phyloP scores from a whole-genome alignment of 1,140 invertebrate genomes.

The Conus betulinus region DNA sequence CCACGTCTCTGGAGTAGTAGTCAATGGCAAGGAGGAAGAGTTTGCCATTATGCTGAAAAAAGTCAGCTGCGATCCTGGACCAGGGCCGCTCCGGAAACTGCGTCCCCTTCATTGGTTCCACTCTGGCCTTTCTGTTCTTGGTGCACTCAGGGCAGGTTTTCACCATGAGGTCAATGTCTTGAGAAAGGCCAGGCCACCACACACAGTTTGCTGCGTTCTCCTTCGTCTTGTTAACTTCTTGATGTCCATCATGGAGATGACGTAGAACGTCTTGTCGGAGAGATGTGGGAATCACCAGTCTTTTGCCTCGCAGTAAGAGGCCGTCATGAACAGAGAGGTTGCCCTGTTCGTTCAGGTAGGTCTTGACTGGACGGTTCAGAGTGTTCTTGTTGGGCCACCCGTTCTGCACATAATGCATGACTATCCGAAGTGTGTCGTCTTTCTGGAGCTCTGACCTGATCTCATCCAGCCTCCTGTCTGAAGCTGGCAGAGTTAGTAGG shows the following conservation, averaged over 20 bases:
- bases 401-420: slow-evolving; percentile 6
- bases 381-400: slow-evolving; percentile 26
- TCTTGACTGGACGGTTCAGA: background rate
- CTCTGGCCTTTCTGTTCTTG: slow-evolving; percentile 8
- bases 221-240: slow-evolving; percentile 27
- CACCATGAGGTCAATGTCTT: slow-evolving; percentile 30
- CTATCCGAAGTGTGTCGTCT: background rate
- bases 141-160: slow-evolving; percentile 39
- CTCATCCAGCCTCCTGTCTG: background rate
- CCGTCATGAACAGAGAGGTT: background rate
- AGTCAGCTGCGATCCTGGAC: slow-evolving; percentile 35
- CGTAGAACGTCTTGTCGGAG: slow-evolving; percentile 22
- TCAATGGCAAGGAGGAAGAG: slow-evolving; percentile 32
- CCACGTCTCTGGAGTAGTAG: too few relatives aligned
- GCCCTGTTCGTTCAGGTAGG: background rate
- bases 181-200: too few relatives aligned
- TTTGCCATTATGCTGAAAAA: slow-evolving; percentile 25
- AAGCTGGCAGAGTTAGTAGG: too few relatives aligned
- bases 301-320: background rate
- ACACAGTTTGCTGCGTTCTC: slow-evolving; percentile 6
- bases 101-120: slow-evolving; percentile 39
- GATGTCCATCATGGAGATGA: slow-evolving; percentile 37
- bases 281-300: slow-evolving; percentile 40
- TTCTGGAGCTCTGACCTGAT: background rate
- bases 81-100: slow-evolving; percentile 38